phyloP scores from a whole-genome alignment of 2,113 vertebrate genomes.

The Trematocara zebra region DNA sequence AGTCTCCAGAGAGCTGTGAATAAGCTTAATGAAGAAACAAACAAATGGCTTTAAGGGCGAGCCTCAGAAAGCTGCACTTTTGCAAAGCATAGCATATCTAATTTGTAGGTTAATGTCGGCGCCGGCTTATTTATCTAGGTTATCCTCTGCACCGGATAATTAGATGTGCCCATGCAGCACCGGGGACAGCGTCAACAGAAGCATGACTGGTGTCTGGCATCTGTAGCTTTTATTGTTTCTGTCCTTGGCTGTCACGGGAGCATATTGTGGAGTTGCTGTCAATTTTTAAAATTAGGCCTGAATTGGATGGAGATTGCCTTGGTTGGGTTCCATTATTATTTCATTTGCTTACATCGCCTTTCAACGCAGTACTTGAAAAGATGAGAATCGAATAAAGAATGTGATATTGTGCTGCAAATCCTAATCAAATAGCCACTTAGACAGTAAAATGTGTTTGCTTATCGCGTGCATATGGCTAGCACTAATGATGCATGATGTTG shows the following conservation, averaged over 20 bases:
- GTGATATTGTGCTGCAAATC: background rate
- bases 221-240: conserved; percentile 8
- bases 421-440: conserved; percentile 11
- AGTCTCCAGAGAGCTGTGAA: conserved; percentile 58
- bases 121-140: conserved; percentile 57
- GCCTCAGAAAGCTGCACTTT: conserved; percentile 41
- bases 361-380: background rate
- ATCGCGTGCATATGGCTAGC: background rate
- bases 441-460: background rate
- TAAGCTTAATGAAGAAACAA: conserved; percentile 65
- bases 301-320: background rate
- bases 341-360: background rate
- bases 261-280: background rate
- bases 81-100: conserved; percentile 42
- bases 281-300: background rate
- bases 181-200: conserved; percentile 22
- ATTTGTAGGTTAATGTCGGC: conserved; percentile 65
- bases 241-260: background rate
- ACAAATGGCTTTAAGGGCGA: conserved; percentile 27
- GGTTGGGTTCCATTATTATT: conserved; percentile 5
- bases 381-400: background rate
- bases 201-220: conserved; percentile 13
- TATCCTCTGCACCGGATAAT: conserved; percentile 46
- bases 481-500: conserved; percentile 30
- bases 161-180: conserved; percentile 25